These are phyloP conservation scores for Meloidogyne floridensis DNA, from an alignment of 1,140 invertebrate genomes.

Conservation along the genomic window DNA sequence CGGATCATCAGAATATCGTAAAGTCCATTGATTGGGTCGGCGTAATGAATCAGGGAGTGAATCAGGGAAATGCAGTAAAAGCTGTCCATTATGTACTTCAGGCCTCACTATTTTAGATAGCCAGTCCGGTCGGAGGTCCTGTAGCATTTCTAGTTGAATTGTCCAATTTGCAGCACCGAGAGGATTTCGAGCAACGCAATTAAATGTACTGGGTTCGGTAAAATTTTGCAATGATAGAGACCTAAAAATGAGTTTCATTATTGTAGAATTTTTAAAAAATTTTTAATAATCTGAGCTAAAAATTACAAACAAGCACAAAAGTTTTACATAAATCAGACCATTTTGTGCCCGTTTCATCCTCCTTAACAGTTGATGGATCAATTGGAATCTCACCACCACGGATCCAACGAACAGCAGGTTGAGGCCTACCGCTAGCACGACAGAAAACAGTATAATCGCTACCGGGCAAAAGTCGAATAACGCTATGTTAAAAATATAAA, in stretches of 20 bases:
- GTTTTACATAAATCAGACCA: background rate
- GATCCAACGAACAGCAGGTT: conserved; percentile 64
- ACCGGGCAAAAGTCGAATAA: conserved; percentile 58
- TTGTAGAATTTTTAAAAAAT: too few relatives aligned
- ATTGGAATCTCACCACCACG: conserved; percentile 60
- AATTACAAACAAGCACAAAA: background rate
- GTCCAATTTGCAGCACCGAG: conserved; percentile 65
- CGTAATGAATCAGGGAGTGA: conserved; percentile 59
- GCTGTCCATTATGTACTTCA: conserved; percentile 54
- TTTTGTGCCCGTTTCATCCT: conserved; percentile 31
- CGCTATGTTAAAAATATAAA: background rate
- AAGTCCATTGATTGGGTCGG: conserved; percentile 54
- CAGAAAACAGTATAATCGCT: conserved; percentile 63
- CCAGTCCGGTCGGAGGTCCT: conserved; percentile 55
- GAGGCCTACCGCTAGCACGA: conserved; percentile 58
- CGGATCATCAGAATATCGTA: conserved; percentile 62
- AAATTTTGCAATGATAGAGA: conserved; percentile 59
- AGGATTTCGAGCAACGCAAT: conserved; percentile 63
- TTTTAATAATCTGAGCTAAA: background rate
- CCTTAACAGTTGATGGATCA: conserved; percentile 59
- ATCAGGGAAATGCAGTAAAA: conserved; percentile 56
- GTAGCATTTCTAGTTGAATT: conserved; percentile 56
- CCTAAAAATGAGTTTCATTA: conserved; percentile 35
- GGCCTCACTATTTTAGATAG: conserved; percentile 52
- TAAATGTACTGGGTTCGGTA: conserved; percentile 63